Evolutionary conservation across 2,113 vertebrate genomes (phyloP), one percentile per base, ranked within the genome.

Genomic region (Catagonus wagneri): DNA sequence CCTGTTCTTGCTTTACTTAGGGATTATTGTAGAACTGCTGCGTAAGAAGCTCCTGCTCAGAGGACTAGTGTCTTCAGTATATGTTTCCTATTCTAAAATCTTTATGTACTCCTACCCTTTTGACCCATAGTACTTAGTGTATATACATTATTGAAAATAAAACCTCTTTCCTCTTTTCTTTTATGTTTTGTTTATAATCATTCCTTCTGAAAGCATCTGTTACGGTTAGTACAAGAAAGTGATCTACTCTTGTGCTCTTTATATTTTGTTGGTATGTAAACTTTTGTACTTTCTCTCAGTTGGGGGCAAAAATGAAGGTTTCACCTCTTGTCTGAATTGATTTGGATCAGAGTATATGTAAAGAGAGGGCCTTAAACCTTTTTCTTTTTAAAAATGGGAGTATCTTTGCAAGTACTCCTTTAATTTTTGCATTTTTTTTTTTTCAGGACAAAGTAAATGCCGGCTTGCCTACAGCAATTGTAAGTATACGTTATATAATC

Each of bases 401-500:
- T 76, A 58, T 83, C 3, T 93, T 96, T 79, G 89, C 75, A 94
- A 54, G 56, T 72, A 54, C 4, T 76, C 86, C 81, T 7, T 98
- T 10, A 97, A 92, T 83, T 96, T 96, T 54, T 15, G 8, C 84
- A 94, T 92, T 87, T 92, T 15, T 22, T 94, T 89, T 98, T 15
- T 22, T 94, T 89, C 97, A 99, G 99, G 99, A 99, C 97, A 99
- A 99, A 98, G 99, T 99, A 79, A 99, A 99, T 98, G 99, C 99
- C 97, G 99, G 99, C 75, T 98, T 99, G 87, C 99, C 99, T 11
- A 99, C 99, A 95, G 99, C 99, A 76, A 99, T 99, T 97, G 99
- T 99, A 98, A 99, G 99, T 99, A 98, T 94, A 75, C 23, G 78
- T 95, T 96, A 92, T 88, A 80, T 96, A 87, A 83, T 44, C 36